phyloP scores from a whole-genome alignment of 2,113 vertebrate genomes.

The Xenotilapia longispinis region DNA sequence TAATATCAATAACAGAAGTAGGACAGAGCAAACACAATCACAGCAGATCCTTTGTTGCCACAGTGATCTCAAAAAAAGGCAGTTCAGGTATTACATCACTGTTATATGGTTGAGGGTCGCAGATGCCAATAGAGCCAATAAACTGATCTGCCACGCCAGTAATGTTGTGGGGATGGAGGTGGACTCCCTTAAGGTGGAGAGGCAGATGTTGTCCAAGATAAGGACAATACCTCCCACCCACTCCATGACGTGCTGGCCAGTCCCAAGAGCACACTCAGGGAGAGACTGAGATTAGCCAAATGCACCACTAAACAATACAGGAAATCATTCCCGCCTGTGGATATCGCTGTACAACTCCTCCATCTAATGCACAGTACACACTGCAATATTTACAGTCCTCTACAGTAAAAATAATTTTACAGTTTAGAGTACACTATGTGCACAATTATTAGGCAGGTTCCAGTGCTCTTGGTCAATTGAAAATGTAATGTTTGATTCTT shows the following conservation, averaged over 20 bases:
- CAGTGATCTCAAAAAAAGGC: neutral
- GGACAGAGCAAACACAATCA: neutral
- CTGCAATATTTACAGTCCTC: neutral
- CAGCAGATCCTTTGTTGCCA: neutral
- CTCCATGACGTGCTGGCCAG: neutral
- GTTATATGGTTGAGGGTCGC: neutral
- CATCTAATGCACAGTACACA: neutral
- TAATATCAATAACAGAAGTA: neutral
- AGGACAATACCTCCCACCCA: neutral
- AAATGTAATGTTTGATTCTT: neutral
- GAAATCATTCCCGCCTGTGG: neutral
- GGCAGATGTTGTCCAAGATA: neutral
- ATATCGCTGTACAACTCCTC: neutral
- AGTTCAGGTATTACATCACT: neutral
- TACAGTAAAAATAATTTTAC: neutral
- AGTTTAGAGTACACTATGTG: neutral
- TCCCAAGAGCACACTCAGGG: neutral
- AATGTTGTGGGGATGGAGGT: neutral
- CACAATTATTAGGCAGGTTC: neutral
- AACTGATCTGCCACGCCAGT: rapidly evolving
- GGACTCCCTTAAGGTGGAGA: neutral
- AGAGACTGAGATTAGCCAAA: neutral
- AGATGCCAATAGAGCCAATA: neutral
- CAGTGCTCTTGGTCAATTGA: neutral
- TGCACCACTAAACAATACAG: neutral